phyloP scores from a whole-genome alignment of 2,888 invertebrate genomes.

The Ormyrus thymus region DNA sequence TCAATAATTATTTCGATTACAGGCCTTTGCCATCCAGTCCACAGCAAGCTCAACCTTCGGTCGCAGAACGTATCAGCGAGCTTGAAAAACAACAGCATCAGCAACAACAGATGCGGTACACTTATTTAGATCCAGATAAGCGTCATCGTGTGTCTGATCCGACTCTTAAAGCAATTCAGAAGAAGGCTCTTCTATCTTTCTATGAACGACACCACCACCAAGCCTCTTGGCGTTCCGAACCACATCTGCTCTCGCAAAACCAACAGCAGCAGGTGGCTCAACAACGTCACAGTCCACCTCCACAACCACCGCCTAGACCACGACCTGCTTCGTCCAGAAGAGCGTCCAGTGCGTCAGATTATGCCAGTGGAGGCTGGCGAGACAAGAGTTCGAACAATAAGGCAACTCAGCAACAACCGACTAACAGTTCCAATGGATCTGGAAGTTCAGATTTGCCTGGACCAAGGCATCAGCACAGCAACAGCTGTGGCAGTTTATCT shows the following conservation, averaged over 20 bases:
- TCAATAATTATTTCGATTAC: constrained; percentile 49
- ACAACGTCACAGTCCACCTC: constrained; percentile 74
- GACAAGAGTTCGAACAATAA: constrained; percentile 65
- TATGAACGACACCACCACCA: constrained; percentile 82
- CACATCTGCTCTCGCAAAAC: constrained; percentile 75
- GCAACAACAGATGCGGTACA: constrained; percentile 78
- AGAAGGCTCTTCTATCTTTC: constrained; percentile 87
- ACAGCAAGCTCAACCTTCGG: constrained; percentile 75
- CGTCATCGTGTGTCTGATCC: constrained; percentile 83
- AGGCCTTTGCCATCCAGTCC: constrained; percentile 65
- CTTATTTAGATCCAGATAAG: constrained; percentile 85
- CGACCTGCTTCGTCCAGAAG: constrained; percentile 77
- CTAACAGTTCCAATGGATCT: neutral
- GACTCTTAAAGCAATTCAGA: constrained; percentile 87
- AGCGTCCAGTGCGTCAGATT: constrained; percentile 83
- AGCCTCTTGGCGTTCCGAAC: constrained; percentile 79
- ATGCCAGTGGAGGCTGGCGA: constrained; percentile 77
- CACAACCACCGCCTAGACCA: constrained; percentile 75
- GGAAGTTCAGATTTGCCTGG: constrained; percentile 61
- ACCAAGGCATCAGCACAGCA: constrained; percentile 78
- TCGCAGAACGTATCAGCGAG: constrained; percentile 77
- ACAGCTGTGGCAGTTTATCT: constrained; percentile 79
- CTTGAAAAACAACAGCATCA: constrained; percentile 73
- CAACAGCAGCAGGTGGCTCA: constrained; percentile 38
- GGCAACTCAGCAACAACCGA: constrained; percentile 12